Base-by-base conservation (phyloP, 64 coral and sea anemone genomes). In the Porites lutea region DNA sequence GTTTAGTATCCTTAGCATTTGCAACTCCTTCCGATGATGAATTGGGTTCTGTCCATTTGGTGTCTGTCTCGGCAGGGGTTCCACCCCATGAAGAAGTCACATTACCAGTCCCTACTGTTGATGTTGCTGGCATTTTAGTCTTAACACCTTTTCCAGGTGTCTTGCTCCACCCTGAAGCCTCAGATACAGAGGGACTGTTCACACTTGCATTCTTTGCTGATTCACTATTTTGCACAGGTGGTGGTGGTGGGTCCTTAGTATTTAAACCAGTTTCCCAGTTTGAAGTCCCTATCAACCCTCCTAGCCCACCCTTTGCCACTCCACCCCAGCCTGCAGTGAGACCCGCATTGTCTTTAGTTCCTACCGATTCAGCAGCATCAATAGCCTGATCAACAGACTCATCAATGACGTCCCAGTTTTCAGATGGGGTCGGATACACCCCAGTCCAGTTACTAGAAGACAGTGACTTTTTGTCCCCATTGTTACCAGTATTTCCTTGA, bases 101-200 rank as follows among this genome's bases (percentile, higher is more conserved):
- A 75, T 46, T 67, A 58, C 63, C 48, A 70, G 69, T 86, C 51
- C 74, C 86, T 2, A 13, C 48, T 21, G 73, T 48, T 45, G 54
- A 61, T 57, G 76, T 72, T 79, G 79, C 73, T 71, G 23, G 76
- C 50, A 74, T 69, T 99, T 99, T 96, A n/a, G 82, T 82, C 68
- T 96, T 96, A 0, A 77, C 52, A 71, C 82, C 97, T 77, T 96
- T 99, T 79, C 97, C 97, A 67, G 97, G 97, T 86, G 97, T 99
- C 94, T 99, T 99, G 66, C 78, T 96, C 97, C 97, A 99, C 8
- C 89, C 81, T 14, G 79, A 80, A 67, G 72, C 65, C 18, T 94
- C 87, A 89, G 78, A 77, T 16, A 44, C 92, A 83, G n/a, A 16
- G 21, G 77, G 23, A 51, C 68, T 94, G 64, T 76, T 94, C 15